Evolutionary conservation across 2,113 vertebrate species (phyloP).

Genomic region (Myanophis thanlyinensis): DNA sequence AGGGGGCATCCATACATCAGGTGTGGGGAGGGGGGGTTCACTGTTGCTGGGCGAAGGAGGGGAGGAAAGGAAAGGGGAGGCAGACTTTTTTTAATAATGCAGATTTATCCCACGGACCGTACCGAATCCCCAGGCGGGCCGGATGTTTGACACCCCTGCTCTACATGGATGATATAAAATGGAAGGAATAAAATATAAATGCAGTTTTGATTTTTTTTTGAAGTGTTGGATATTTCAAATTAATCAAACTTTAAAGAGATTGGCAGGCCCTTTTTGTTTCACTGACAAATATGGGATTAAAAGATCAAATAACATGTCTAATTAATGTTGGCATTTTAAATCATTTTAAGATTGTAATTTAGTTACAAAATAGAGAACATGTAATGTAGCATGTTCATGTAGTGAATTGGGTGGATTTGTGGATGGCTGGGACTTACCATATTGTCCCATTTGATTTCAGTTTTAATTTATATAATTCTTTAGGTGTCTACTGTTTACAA

Average conservation of each 20-base stretch:
- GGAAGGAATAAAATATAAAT: not conserved
- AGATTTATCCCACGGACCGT: no score
- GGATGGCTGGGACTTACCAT: not conserved
- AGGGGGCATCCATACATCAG: no score
- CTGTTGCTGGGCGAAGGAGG: no score
- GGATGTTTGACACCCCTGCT: no score
- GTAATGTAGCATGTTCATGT: not conserved
- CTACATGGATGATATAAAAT: not conserved
- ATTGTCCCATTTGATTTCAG: not conserved
- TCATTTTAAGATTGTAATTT: not conserved
- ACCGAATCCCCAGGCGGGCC: no score
- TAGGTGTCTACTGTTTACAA: not conserved
- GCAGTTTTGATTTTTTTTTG: not conserved
- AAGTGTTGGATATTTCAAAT: not conserved
- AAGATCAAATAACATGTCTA: not conserved
- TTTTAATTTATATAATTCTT: conserved; percentile 5
- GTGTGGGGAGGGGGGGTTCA: no score
- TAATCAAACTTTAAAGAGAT: not conserved
- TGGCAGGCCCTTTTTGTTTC: not conserved
- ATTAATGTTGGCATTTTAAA: not conserved
- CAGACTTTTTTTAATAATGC: no score
- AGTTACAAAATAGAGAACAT: not conserved
- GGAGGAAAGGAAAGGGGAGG: no score
- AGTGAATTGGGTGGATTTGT: not conserved
- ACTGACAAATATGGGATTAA: not conserved